Base-by-base conservation (phyloP, 2,888 invertebrate species). In the Lobophora halterata region DNA sequence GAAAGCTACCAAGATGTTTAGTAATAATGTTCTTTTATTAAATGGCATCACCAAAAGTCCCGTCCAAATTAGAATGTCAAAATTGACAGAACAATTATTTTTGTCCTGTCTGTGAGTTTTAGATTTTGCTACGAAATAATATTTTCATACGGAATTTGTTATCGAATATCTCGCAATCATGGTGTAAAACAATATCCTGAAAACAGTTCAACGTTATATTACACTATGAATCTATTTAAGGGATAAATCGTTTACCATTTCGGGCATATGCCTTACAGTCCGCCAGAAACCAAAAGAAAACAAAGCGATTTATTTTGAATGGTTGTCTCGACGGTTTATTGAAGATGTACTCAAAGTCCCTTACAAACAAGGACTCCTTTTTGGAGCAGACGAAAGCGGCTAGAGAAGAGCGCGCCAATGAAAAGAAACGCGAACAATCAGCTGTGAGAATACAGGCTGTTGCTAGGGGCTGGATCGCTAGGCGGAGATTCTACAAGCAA, bases 341-440 rank as follows among this genome's bases (percentile, higher is more conserved):
- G 24, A 71, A 70, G 50, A 87, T 87, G 87, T 87, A 78, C 68
- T 66, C 83, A 5, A 80, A 79, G 55, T 69, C 75, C n/a, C 52
- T 66, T 33, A 80, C 92, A 57, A 90, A 91, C 58, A 95, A 94
- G 76, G 91, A 91, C 58, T 90, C 89, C 55, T 97, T 97, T 78
- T 89, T 97, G 64, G 95, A 96, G 75, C 95, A 96, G 71, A 95
- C 95, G 2, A 97, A 97, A 79, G 94, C 93, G 13, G 97, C 97
- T 6, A 89, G 97, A 43, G 95, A 96, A 71, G 97, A 97, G 75
- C 90, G 97, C 38, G 96, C 95, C 0, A 82, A 93, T 33, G 97
- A 96, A 65, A 95, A 96, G 71, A 91, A 91, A 48, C 90, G 92
- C 45, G 95, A 96, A 61, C 87, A 87, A 51, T 94, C 95, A 16